Conservation (phyloP, 2,113 vertebrate species). For the Phyllopteryx taeniolatus region DNA sequence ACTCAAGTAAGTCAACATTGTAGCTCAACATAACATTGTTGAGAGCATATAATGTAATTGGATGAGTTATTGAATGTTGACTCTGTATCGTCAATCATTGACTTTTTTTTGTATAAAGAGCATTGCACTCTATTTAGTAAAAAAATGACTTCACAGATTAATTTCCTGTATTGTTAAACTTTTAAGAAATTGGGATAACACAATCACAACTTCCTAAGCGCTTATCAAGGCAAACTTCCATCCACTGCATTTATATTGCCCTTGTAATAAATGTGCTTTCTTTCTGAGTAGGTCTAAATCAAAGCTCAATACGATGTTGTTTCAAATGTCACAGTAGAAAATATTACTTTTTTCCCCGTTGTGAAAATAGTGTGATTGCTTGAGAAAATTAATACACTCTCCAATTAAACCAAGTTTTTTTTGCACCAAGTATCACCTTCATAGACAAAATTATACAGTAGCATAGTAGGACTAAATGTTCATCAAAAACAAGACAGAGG, state of each 20-base stretch:
- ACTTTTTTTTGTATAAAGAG: not conserved
- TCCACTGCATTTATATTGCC: not conserved
- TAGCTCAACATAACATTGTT: not conserved
- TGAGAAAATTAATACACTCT: no score
- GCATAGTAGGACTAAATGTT: no score
- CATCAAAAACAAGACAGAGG: no score
- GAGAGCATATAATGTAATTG: not conserved
- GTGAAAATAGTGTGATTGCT: no score
- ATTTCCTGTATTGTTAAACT: not conserved
- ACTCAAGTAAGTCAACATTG: not conserved
- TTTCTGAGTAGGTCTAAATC: no score
- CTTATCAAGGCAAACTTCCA: not conserved
- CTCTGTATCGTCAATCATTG: not conserved
- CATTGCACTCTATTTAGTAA: not conserved
- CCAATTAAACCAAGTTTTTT: no score
- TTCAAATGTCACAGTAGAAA: no score
- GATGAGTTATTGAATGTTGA: not conserved
- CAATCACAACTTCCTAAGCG: not conserved
- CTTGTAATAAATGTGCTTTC: not conserved
- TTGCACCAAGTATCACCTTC: no score
- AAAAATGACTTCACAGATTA: not conserved
- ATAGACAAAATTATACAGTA: no score
- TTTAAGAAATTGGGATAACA: not conserved
- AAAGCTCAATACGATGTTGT: no score
- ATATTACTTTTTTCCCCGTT: no score